Evolutionary conservation across 2,113 vertebrate genomes (phyloP), one percentile per base, ranked within the genome.

Genomic region (Cebidichthys violaceus): DNA sequence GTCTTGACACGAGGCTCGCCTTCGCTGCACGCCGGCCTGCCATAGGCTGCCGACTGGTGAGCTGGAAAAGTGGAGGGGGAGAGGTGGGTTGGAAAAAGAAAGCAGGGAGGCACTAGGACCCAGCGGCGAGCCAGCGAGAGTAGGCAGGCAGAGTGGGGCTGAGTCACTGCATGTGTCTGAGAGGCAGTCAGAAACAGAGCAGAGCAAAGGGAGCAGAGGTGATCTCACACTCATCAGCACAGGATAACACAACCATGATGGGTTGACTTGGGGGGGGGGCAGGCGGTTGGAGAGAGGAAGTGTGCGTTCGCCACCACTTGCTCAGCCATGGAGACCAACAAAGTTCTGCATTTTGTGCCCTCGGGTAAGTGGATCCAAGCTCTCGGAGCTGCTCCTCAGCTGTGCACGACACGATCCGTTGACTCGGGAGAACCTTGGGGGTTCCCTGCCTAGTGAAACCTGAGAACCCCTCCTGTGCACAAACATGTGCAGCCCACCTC

Each of bases 311-410:
- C 83, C 88, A 82, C 83, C 87, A 78, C 90, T 90, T 82, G 86
- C 91, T 88, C 85, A 90, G 90, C 86, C 57, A 96, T 96, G 95
- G 95, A 96, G 91, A 91, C 92, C 90, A 96, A 94, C 93, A 95
- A 96, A 95, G 95, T 95, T 95, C 95, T 96, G 89, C 94, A 95
- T 95, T 96, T 96, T 33, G 93, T 96, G 92, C 94, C 95, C 86
- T 95, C 93, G 59, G 95, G 95, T 96, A 90, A 96, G 95, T 94
- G 83, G 66, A 82, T 64, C 45, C 41, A 41, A 77, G 84, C 84
- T 80, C 66, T 31, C 1, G 20, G 70, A 71, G 78, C 78, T 70
- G 84, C 86, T 87, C 65, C 82, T 88, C 84, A 85, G 85, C 85
- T 83, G 88, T 59, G 82, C 89, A 92, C 76, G 76, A 81, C 83